Base-by-base conservation (phyloP, 2,888 invertebrate genomes). In the Sphaerophoria rueppellii region DNA sequence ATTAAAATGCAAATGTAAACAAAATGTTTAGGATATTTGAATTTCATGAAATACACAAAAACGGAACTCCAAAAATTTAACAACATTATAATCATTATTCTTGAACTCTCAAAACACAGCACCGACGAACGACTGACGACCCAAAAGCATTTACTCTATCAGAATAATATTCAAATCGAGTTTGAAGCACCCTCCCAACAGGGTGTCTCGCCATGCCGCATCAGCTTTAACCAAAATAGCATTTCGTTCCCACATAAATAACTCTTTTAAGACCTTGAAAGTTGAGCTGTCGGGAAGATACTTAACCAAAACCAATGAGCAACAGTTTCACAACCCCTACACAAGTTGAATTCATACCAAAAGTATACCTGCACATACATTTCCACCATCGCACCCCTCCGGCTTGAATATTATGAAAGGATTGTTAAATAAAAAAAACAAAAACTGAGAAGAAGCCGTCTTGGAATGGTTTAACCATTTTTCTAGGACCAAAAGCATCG, bases 81-180 rank as follows among this genome's bases (percentile, higher is more conserved):
- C 46, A 48, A 16, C 32, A 16, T 32, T 48, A 40, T 43, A 48
- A 34, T 37, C 16, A 61, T 4, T 32, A 37, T 24, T 46, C 12
- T 58, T 43, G 7, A 1, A n/a, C 58, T 24, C 9, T 9, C 14
- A 48, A n/a, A 9, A 12, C 55, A 34, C 14, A 16, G 24, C n/a
- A n/a, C n/a, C n/a, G n/a, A n/a, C n/a, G n/a, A n/a, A 24, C 24
- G 24, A 24, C 24, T 24, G 24, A 24, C 24, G 24, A 24, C 24
- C 24, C 24, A 24, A 24, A 16, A 14, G 57, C 72, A 40, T 43
- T 46, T 54, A 71, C 60, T 73, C 81, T 70, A 81, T 85, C 72
- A 70, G 76, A 85, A 81, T 75, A 81, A 73, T 81, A 85, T 81
- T 85, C 54, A 81, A 85, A 85, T 73, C 14, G 37, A n/a, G 43